Percentiles rank a stretch among this genome's conserved stretches.
Conservation (phyloP, 37 sponge, comb jelly and placozoan species). For the Agelas oroides region DNA sequence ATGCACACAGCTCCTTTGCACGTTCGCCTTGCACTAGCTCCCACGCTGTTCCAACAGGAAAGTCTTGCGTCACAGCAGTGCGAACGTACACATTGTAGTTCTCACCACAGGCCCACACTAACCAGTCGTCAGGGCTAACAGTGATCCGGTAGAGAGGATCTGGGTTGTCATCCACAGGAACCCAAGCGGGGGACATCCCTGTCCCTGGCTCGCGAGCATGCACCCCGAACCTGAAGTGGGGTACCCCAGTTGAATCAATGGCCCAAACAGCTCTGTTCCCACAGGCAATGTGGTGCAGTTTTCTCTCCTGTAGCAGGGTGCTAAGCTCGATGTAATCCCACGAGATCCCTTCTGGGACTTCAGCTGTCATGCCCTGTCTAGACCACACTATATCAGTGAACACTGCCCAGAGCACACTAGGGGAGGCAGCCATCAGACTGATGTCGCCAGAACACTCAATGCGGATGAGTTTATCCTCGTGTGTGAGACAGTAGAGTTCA, state of each 20-base stretch:
- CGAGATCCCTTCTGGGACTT: slow-evolving; percentile 66
- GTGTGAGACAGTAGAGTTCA: slow-evolving; percentile 58
- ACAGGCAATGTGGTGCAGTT: slow-evolving; percentile 47
- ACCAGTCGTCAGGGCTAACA: slow-evolving; percentile 72
- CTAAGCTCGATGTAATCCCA: slow-evolving; percentile 86
- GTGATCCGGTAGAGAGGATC: slow-evolving; percentile 55
- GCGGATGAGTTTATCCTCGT: slow-evolving; percentile 17
- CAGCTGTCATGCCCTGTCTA: slow-evolving; percentile 60
- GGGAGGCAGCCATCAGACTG: slow-evolving; percentile 50
- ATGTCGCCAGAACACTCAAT: slow-evolving; percentile 44
- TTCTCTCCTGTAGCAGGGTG: slow-evolving; percentile 55
- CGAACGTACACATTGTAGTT: slow-evolving; percentile 77
- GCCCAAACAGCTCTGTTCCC: slow-evolving; percentile 83
- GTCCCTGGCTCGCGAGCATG: slow-evolving; percentile 63
- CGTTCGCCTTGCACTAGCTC: slow-evolving; percentile 67
- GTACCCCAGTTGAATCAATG: slow-evolving; percentile 71
- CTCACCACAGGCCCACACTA: slow-evolving; percentile 88
- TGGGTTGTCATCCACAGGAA: slow-evolving; percentile 61
- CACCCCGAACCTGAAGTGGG: slow-evolving; percentile 85
- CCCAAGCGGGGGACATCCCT: slow-evolving; percentile 85
- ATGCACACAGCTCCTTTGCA: slow-evolving; percentile 60
- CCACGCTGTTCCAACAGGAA: slow-evolving; percentile 88
- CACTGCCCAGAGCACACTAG: slow-evolving; percentile 73
- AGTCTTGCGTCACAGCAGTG: slow-evolving; percentile 69
- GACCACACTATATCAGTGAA: slow-evolving; percentile 60